Evolutionary conservation across 2,888 invertebrate species (phyloP), one percentile per base, ranked within the genome.

Genomic region (Tholera decimalis): DNA sequence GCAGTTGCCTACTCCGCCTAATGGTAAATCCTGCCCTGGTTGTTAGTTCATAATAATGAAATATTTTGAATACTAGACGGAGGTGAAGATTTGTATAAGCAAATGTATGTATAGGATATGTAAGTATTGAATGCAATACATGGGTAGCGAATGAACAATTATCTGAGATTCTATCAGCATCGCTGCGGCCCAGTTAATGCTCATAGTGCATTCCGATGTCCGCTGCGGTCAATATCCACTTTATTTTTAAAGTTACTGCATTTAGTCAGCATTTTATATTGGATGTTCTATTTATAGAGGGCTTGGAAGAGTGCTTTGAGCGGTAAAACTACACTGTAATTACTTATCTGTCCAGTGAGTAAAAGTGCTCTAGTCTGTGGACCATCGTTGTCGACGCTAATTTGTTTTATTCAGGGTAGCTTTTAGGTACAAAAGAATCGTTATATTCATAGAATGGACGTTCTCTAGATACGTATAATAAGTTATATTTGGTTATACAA

Each of bases 141-240:
- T 60, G 39, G 26, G 18, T 58, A 47, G 44, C 54, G 73, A 75
- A 70, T 60, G 72, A 72, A 80, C 69, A 80, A 78, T 80, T 77
- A 79, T 77, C 70, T 68, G 56, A 54, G 53, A 68, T 68, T 50
- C 39, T 68, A 73, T 72, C 67, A 22, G 28, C 22, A 18, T 30
- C n/a, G 33, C 39, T 6, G 11, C 41, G 69, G 18, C 22, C 61
- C 50, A 65, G 70, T 73, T 70, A 70, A 75, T 64, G 50, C 57
- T 2, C 47, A 61, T 62, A 83, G 83, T 80, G 83, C 83, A 76
- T 76, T 83, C 77, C 55, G 63, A 44, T 83, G 83, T 80, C 55
- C 66, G 54, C 13, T 6, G 61, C 65, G 65, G 62, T 54, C 58
- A 63, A 68, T 53, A 58, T 66, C 47, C 60, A 73, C 61, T 80